These are phyloP conservation scores for Girardinichthys multiradiatus DNA, from an alignment of 2,113 vertebrate genomes.

Conservation along the genomic window DNA sequence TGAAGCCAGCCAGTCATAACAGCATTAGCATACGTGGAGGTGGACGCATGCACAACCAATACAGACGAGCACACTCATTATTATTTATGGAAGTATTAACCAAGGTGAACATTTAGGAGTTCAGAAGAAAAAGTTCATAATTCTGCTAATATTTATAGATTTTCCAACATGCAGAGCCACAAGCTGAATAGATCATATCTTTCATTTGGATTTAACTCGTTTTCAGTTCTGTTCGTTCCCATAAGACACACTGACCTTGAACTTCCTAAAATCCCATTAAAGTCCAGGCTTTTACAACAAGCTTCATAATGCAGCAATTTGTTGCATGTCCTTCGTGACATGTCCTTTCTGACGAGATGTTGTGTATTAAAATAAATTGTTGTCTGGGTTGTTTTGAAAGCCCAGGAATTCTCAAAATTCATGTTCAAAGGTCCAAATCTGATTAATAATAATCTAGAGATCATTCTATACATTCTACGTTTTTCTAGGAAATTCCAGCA, in stretches of 20 bases:
- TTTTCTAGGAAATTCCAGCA: not conserved
- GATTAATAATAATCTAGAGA: not conserved
- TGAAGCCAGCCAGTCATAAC: constrained; percentile 78
- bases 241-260: not conserved
- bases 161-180: constrained; percentile 11
- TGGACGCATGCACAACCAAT: constrained; percentile 43
- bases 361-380: not conserved
- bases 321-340: too few relatives aligned
- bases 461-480: not conserved
- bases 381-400: not conserved
- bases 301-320: not conserved
- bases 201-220: not conserved
- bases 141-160: constrained; percentile 27
- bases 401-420: too few relatives aligned
- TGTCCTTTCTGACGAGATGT: too few relatives aligned
- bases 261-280: not conserved
- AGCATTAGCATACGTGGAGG: constrained; percentile 70
- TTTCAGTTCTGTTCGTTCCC: not conserved
- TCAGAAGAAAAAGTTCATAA: constrained; percentile 48
- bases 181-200: not conserved
- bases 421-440: too few relatives aligned
- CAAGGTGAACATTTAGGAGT: constrained; percentile 58
- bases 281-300: not conserved
- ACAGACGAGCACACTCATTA: constrained; percentile 53
- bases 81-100: constrained; percentile 74